A percentile compares a stretch with the other conserved stretches of the same genome.
Evolutionary conservation across 2,888 invertebrate genomes (phyloP).

Genomic region (Amorpha juglandis): DNA sequence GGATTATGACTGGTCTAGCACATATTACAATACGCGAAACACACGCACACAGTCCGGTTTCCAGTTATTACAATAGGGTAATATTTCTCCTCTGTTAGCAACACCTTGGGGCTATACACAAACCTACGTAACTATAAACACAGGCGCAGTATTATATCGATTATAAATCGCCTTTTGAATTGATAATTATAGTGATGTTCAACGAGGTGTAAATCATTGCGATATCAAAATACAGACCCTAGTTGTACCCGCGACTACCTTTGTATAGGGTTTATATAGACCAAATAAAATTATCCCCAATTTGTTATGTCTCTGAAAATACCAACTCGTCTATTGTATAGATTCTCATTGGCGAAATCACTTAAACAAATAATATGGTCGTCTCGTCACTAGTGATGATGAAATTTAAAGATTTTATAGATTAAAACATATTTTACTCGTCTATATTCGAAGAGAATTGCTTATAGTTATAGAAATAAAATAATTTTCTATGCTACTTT

Average conservation of each 20-base stretch:
- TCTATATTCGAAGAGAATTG: too few relatives aligned
- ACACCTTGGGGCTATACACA: conserved; percentile 8
- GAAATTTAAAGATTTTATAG: too few relatives aligned
- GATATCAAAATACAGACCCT: background rate
- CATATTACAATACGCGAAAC: background rate
- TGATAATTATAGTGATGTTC: conserved; percentile 7
- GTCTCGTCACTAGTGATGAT: too few relatives aligned
- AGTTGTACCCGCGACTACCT: background rate
- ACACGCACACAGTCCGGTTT: conserved; percentile 1
- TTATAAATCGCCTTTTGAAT: conserved; percentile 19
- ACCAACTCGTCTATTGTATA: too few relatives aligned
- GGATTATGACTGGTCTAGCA: background rate
- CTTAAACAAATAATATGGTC: too few relatives aligned
- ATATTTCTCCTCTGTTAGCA: conserved; percentile 13
- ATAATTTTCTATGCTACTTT: too few relatives aligned
- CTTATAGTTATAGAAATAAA: too few relatives aligned
- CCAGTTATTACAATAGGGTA: conserved; percentile 13
- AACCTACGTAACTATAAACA: background rate
- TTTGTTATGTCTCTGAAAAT: too few relatives aligned
- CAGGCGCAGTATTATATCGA: background rate
- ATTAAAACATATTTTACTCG: too few relatives aligned
- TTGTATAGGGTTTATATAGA: too few relatives aligned
- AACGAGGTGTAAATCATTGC: conserved; percentile 1
- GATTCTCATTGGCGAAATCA: too few relatives aligned
- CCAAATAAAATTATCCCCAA: too few relatives aligned